Base-by-base conservation (phyloP, 64 coral and sea anemone genomes). In the Cladopsammia gracilis region DNA sequence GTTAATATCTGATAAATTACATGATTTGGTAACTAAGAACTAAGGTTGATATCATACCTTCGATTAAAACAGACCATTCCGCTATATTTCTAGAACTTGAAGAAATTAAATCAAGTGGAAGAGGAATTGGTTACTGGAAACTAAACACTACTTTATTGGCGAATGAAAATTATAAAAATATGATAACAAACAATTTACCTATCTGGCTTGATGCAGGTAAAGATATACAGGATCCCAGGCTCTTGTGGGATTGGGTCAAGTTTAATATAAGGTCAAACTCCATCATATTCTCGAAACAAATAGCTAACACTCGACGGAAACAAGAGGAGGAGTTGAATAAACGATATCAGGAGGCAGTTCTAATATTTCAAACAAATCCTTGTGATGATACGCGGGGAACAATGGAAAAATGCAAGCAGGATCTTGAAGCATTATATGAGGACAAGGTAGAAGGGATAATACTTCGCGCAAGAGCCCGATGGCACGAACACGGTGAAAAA, bases 371-470 rank as follows among this genome's bases (percentile, higher is more conserved):
- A 16, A 16, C 10, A 10, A 60, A 60, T 16, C 58, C 58, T 60
- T 60, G 58, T 60, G 58, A 69, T n/a, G 19, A 18, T n/a, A n/a
- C 18, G 7, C 71, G 71, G 9, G 10, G 1, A 26, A 19, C 26
- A 14, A 7, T 48, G 5, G 71, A 42, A 25, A 25, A 25, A 48
- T 44, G 10, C 42, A 34, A 34, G 8, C 4, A 44, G 6, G 70
- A 74, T 47, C 43, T 74, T 44, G 71, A 74, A 48, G 71, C 0
- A 74, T 15, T 76, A 7, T 76, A 76, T 9, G 73, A 76, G 18
- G 47, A 76, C 44, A 76, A 76, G 20, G 73, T 76, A 74, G 62
- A 88, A 48, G 86, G 86, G 51, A 59, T 76, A 15, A 88, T 88
- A 23, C 10, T 88, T 15, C 46, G 51, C 23, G 46, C 86, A 10